A percentile compares a stretch with the other conserved stretches of the same genome.
Evolutionary conservation across 2,113 vertebrate genomes (phyloP).

Genomic region (Cynopterus brachyotis): DNA sequence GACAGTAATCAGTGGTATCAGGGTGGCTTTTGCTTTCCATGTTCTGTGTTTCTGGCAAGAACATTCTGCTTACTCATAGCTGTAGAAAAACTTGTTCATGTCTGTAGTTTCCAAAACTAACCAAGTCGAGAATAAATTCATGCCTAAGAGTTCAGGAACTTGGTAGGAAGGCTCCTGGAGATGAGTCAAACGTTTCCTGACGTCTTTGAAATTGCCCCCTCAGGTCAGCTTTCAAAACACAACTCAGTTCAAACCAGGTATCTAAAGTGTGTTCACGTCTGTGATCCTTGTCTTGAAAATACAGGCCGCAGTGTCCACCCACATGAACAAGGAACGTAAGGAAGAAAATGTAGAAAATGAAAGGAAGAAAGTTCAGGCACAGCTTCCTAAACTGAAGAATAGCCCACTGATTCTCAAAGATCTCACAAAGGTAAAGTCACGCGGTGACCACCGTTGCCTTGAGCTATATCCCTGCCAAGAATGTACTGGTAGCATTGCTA

Average conservation of each 20-base stretch:
- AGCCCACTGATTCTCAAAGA: slow-evolving; percentile 45
- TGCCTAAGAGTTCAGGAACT: neutral
- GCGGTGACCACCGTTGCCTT: neutral
- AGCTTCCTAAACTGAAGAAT: neutral
- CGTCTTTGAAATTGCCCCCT: neutral
- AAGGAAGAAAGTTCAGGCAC: neutral
- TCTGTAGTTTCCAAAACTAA: neutral
- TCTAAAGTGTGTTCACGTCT: neutral
- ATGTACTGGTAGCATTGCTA: neutral
- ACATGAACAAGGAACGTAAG: neutral
- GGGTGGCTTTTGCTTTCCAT: neutral
- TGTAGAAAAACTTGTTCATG: neutral
- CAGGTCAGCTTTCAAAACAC: neutral
- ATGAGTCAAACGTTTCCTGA: neutral
- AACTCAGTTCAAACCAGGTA: neutral
- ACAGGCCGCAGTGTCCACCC: neutral
- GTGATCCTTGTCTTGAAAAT: slow-evolving; percentile 41
- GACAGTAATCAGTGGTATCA: neutral
- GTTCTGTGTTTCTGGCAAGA: neutral
- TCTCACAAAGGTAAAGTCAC: slow-evolving; percentile 62
- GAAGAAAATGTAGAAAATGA: slow-evolving; percentile 41
- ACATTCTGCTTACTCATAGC: neutral
- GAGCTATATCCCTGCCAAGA: neutral
- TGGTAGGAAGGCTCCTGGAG: neutral
- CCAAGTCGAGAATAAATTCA: neutral